A percentile compares a stretch with the other conserved stretches of the same genome.
These are phyloP conservation scores for Dendrocopos noguchii DNA, from an alignment of 2,113 vertebrate genomes.

Conservation along the genomic window DNA sequence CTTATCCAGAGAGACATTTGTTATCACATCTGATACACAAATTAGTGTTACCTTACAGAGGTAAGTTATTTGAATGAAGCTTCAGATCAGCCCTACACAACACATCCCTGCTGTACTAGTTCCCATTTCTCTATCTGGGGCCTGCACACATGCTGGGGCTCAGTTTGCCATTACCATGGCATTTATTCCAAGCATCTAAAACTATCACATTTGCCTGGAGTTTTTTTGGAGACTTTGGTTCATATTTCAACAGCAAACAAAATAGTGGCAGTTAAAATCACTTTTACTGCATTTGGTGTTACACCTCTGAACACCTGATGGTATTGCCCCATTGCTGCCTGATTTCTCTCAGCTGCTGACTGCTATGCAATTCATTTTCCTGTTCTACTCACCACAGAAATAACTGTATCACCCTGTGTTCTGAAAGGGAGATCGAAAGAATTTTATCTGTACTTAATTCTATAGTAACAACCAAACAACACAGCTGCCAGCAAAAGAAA, in stretches of 20 bases:
- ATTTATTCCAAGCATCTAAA: neutral
- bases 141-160: accelerated
- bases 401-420: neutral
- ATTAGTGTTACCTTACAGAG: neutral
- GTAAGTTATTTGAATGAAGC: neutral
- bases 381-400: neutral
- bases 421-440: neutral
- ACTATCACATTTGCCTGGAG: neutral
- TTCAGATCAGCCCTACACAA: neutral
- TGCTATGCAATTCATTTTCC: neutral
- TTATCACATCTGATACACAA: neutral
- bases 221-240: neutral
- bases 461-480: neutral
- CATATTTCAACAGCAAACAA: neutral
- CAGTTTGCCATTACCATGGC: neutral
- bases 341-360: neutral
- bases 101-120: neutral
- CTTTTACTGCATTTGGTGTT: neutral
- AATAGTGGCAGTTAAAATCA: neutral
- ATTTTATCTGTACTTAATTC: neutral
- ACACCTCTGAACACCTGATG: neutral
- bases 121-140: neutral
- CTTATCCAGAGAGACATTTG: neutral
- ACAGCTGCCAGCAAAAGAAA: neutral
- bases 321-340: neutral